phyloP scores from a whole-genome alignment of 2,113 vertebrate genomes.

The Tetrao urogallus region DNA sequence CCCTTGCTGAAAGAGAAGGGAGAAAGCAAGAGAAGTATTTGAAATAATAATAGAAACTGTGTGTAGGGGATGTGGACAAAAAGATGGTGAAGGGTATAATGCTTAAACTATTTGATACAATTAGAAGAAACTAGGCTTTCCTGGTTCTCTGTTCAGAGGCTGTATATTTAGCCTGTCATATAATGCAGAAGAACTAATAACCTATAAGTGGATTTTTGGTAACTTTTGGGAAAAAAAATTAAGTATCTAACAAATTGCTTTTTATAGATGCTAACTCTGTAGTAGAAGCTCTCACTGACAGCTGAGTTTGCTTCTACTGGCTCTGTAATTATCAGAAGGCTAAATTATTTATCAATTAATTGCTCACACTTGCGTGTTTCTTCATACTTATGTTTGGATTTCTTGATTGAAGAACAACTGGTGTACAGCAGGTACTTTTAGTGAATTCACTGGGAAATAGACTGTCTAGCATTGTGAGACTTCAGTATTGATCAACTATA shows the following conservation, averaged over 20 bases:
- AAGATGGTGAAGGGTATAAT: fast-evolving
- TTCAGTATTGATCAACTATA: background rate
- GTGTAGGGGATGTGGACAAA: background rate
- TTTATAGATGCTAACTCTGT: background rate
- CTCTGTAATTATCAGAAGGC: background rate
- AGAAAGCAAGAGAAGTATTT: fast-evolving
- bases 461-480: background rate
- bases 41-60: background rate
- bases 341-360: background rate
- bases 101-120: background rate
- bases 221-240: background rate
- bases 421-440: background rate
- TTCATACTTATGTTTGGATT: background rate
- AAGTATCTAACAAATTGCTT: background rate
- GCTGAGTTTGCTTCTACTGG: background rate
- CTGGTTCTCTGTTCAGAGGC: background rate
- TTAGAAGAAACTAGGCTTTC: background rate
- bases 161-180: background rate
- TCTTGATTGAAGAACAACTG: background rate
- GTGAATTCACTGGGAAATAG: background rate
- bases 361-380: background rate
- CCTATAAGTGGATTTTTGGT: background rate
- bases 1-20: background rate
- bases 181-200: background rate
- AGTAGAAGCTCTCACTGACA: background rate